Percentiles rank a stretch among this genome's conserved stretches.
phyloP scores from a whole-genome alignment of 2,797 vertebrate species.

The Spea hammondii region DNA sequence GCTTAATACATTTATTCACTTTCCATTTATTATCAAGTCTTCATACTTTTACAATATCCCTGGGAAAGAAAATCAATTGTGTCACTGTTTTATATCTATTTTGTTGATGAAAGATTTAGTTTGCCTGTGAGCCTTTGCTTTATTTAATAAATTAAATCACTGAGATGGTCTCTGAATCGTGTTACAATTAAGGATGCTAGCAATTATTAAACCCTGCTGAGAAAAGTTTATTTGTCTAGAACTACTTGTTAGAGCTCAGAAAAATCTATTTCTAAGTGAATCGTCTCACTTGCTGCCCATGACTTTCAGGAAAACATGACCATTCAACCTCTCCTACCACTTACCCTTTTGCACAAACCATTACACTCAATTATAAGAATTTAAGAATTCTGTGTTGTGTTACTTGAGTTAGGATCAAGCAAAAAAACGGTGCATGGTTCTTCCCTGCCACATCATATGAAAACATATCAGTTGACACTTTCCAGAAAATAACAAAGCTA shows the following conservation, averaged over 20 bases:
- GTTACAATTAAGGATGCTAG: conserved; percentile 60
- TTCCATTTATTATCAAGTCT: conserved; percentile 17
- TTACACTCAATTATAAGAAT: conserved; percentile 64
- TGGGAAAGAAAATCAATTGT: conserved; percentile 13
- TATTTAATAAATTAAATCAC: conserved; percentile 67
- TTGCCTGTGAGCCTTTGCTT: conserved; percentile 55
- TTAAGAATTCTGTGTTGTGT: conserved; percentile 36
- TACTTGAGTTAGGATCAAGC: conserved; percentile 17
- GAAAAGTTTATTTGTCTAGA: conserved; percentile 68
- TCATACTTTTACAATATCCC: conserved; percentile 20
- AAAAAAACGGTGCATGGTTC: not conserved
- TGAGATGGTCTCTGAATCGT: conserved; percentile 56
- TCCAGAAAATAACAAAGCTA: not conserved
- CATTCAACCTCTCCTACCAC: conserved; percentile 63
- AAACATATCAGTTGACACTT: not conserved
- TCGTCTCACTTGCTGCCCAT: conserved; percentile 60
- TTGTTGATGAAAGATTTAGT: conserved; percentile 52
- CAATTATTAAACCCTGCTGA: conserved; percentile 66
- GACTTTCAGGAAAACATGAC: conserved; percentile 69
- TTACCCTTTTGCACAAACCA: conserved; percentile 57
- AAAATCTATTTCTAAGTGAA: conserved; percentile 69
- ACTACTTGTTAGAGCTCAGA: conserved; percentile 60
- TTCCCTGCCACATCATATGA: not conserved
- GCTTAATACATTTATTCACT: conserved; percentile 12
- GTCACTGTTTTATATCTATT: conserved; percentile 26